These are phyloP conservation scores for Chirona hameri DNA, from an alignment of 2,888 invertebrate genomes.

Conservation along the genomic window DNA sequence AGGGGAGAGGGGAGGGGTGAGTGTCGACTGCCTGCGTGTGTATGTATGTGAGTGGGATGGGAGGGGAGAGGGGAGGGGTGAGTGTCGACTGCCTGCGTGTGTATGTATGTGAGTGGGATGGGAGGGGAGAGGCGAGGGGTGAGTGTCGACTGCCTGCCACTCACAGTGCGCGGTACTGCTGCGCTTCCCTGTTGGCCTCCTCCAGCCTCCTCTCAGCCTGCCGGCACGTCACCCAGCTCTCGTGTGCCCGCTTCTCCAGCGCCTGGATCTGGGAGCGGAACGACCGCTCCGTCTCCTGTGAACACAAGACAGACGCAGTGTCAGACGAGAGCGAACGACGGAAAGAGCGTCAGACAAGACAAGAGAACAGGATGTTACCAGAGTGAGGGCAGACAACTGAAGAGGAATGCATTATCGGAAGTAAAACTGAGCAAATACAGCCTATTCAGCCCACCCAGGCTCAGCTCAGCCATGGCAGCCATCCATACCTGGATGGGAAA, in stretches of 20 bases:
- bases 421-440: no score
- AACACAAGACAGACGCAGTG: background rate
- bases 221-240: constrained; percentile 34
- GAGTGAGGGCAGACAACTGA: no score
- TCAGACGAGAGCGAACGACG: background rate
- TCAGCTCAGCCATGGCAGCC: no score
- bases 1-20: background rate
- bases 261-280: constrained; percentile 32
- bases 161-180: constrained; percentile 23
- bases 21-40: no score
- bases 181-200: constrained; percentile 32
- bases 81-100: no score
- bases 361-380: no score
- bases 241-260: constrained; percentile 34
- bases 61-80: background rate
- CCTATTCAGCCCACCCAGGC: no score
- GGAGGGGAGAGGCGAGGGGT: background rate
- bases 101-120: background rate
- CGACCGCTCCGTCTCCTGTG: constrained; percentile 34
- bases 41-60: background rate
- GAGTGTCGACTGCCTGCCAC: background rate
- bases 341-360: no score
- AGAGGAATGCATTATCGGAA: no score
- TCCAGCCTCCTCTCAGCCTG: constrained; percentile 31
- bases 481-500: no score